Evolutionary conservation across 2,797 vertebrate genomes (phyloP).

Genomic region (Parauchenoglanis punctatus): DNA sequence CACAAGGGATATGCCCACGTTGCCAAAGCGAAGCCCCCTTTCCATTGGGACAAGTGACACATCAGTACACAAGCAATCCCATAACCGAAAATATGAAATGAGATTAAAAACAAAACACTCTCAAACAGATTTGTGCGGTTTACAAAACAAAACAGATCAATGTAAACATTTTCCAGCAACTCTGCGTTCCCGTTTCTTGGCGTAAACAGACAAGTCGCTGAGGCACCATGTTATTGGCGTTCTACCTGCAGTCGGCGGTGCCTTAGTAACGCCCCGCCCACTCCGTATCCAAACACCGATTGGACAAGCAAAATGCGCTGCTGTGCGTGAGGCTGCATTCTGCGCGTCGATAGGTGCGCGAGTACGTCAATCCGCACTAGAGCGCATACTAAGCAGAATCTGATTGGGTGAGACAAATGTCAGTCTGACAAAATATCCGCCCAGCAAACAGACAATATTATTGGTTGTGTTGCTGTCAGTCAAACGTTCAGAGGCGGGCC

Average conservation of each 20-base stretch:
- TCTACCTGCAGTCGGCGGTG: slow-evolving; percentile 70
- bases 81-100: slow-evolving; percentile 63
- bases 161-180: slow-evolving; percentile 39
- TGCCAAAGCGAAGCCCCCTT: slow-evolving; percentile 81
- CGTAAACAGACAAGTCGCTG: slow-evolving; percentile 79
- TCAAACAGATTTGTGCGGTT: slow-evolving; percentile 37
- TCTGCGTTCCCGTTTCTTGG: slow-evolving; percentile 59
- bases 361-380: slow-evolving; percentile 52
- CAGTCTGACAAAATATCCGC: slow-evolving; percentile 52
- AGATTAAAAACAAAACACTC: slow-evolving; percentile 59
- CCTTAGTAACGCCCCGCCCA: slow-evolving; percentile 75
- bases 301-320: slow-evolving; percentile 53
- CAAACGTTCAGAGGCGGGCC: background rate
- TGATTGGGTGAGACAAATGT: slow-evolving; percentile 57
- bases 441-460: slow-evolving; percentile 62
- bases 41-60: slow-evolving; percentile 86
- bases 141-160: slow-evolving; percentile 36
- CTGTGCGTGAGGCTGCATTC: background rate
- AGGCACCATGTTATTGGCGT: slow-evolving; percentile 80
- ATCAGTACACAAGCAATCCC: slow-evolving; percentile 78
- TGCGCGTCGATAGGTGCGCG: slow-evolving; percentile 51
- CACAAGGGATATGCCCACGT: slow-evolving; percentile 80
- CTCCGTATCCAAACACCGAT: slow-evolving; percentile 72
- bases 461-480: slow-evolving; percentile 61
- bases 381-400: slow-evolving; percentile 71